Evolutionary conservation across 2,113 vertebrate genomes (phyloP).

Genomic region (Myotis brandtii): DNA sequence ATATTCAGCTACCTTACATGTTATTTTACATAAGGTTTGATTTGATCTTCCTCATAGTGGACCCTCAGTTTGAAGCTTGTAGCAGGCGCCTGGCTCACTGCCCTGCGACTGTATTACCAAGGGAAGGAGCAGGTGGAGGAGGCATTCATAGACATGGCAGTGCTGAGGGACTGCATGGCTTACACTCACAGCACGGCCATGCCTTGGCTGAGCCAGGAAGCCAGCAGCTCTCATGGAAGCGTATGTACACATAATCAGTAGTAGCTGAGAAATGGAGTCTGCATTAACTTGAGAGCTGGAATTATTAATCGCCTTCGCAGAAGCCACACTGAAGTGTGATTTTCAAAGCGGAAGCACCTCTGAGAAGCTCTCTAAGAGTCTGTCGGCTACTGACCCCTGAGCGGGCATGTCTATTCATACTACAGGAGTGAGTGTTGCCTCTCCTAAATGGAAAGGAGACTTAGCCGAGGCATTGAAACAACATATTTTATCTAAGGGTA

Average conservation of each 20-base stretch:
- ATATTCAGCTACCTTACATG: conserved; percentile 93
- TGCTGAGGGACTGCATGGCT: conserved; percentile 93
- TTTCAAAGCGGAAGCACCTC: conserved; percentile 94
- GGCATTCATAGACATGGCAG: conserved; percentile 93
- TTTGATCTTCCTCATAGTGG: conserved; percentile 96
- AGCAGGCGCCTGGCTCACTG: conserved; percentile 95
- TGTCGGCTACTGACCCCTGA: conserved; percentile 94
- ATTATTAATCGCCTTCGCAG: conserved; percentile 92
- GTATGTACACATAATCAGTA: conserved; percentile 95
- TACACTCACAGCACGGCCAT: conserved; percentile 91
- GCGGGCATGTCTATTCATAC: conserved; percentile 95
- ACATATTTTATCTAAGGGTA: conserved; percentile 93
- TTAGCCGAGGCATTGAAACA: conserved; percentile 93
- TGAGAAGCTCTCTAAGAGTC: conserved; percentile 95
- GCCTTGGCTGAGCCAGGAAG: conserved; percentile 92
- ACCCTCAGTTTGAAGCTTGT: conserved; percentile 94
- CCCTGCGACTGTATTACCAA: conserved; percentile 93
- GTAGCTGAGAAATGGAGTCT: conserved; percentile 94
- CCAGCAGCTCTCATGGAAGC: conserved; percentile 96
- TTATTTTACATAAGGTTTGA: conserved; percentile 94
- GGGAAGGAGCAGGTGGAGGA: conserved; percentile 93
- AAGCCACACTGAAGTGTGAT: conserved; percentile 96
- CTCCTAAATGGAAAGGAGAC: conserved; percentile 95
- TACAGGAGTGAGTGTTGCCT: conserved; percentile 93
- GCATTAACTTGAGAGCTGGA: conserved; percentile 95